These are phyloP conservation scores for Phortica okadai DNA, from an alignment of 2,888 invertebrate genomes.

Conservation along the genomic window DNA sequence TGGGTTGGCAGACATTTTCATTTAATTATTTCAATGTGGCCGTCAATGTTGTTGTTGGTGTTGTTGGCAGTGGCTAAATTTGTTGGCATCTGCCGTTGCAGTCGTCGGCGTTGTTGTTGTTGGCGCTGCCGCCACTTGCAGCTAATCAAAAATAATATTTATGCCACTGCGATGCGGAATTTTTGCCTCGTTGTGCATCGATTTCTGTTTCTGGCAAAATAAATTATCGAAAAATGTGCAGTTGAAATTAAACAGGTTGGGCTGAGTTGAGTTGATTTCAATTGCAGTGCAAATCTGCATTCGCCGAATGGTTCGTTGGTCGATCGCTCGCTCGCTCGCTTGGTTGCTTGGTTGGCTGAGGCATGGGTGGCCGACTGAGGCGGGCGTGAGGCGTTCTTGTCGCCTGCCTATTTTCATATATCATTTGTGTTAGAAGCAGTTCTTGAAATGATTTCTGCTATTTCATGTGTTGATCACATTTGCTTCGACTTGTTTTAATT, in stretches of 20 bases:
- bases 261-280: constrained; percentile 12
- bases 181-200: constrained; percentile 6
- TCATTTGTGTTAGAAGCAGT: no score
- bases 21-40: constrained; percentile 27
- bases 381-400: no score
- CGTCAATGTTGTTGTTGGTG: constrained; percentile 10
- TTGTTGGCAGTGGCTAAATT: background rate
- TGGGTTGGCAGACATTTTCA: constrained; percentile 22
- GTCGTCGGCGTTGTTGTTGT: constrained; percentile 10
- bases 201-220: constrained; percentile 54
- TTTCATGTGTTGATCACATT: no score
- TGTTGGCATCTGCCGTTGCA: constrained; percentile 5
- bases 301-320: no score
- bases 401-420: no score
- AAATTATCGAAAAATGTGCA: constrained; percentile 65
- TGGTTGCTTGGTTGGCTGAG: no score
- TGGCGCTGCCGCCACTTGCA: constrained; percentile 25
- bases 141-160: constrained; percentile 35
- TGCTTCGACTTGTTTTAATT: no score
- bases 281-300: background rate
- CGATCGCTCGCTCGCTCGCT: no score
- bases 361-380: no score
- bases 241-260: constrained; percentile 70
- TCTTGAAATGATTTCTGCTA: no score
- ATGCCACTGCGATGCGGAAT: constrained; percentile 4